Evolutionary conservation across 2,113 vertebrate species (phyloP), one percentile per base, ranked within the genome.

Genomic region (Pelvicachromis taeniatus): DNA sequence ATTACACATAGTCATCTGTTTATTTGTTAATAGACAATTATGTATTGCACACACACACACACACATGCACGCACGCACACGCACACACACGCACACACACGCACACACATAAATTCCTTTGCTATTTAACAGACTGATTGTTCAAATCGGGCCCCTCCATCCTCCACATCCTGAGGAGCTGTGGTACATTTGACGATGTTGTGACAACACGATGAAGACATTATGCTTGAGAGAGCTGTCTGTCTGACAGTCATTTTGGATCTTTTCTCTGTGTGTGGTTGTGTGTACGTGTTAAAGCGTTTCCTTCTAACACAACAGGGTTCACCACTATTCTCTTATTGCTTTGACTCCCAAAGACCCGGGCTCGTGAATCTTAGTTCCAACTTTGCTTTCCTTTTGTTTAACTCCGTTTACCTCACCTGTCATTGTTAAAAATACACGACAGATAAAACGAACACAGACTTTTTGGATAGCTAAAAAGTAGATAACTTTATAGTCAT

Each of bases 151-250:
- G 53, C 13, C 86, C 86, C 87, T 79, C 81, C 38, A 82, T 90
- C 85, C 68, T 61, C 54, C 53, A 78, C 87, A 89, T 75, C 16
- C 48, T 81, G 63, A 81, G 70, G 83, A 92, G 88, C 83, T 82
- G 81, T 83, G 87, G 93, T 93, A 95, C 89, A 89, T 88, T 63
- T 89, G 53, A 85, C 65, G 50, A 42, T 95, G 94, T 95, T 94
- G 90, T 95, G 93, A 85, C 93, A 95, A 95, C 94, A 95, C 40
- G 40, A 87, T 78, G 85, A 89, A 84, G 92, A 87, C 52, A 81
- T 94, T 90, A 85, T 91, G 95, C 82, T 91, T 89, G 58, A 93
- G 63, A 86, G 90, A 61, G 68, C 89, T 50, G 80, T 78, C 35
- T 16, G 77, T 81, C 80, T 89, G 80, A 35, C 63, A 82, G 89